Conservation (phyloP, 2,888 invertebrate species). For the Mimas tiliae region DNA sequence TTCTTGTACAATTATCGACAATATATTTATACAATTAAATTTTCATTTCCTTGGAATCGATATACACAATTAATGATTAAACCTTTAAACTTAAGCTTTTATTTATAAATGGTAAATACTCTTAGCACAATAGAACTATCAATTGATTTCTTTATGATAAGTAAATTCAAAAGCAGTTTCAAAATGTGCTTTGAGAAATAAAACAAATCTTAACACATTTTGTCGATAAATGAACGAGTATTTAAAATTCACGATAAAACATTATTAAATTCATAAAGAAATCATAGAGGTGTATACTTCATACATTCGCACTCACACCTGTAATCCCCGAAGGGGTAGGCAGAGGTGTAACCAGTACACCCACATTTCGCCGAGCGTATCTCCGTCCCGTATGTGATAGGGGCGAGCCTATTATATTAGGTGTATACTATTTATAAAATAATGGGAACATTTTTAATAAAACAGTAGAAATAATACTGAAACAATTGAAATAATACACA, state of each 20-base stretch:
- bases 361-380: no score
- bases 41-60: neutral
- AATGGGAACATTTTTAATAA: constrained; percentile 11
- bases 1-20: neutral
- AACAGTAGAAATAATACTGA: constrained; percentile 55
- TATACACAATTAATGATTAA: neutral
- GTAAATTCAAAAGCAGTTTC: no score
- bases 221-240: neutral
- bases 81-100: neutral
- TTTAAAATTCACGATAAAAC: neutral
- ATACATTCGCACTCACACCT: no score
- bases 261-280: neutral
- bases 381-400: no score
- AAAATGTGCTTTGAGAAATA: no score
- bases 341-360: no score
- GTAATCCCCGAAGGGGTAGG: no score
- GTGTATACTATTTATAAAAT: neutral
- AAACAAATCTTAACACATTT: no score
- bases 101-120: no score
- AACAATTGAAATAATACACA: constrained; percentile 39
- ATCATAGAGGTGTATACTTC: neutral
- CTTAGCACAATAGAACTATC: no score
- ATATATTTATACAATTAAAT: neutral
- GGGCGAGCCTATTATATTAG: no score
- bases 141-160: no score